These are phyloP conservation scores for Listronotus bonariensis DNA, from an alignment of 1,140 invertebrate genomes.

Conservation along the genomic window DNA sequence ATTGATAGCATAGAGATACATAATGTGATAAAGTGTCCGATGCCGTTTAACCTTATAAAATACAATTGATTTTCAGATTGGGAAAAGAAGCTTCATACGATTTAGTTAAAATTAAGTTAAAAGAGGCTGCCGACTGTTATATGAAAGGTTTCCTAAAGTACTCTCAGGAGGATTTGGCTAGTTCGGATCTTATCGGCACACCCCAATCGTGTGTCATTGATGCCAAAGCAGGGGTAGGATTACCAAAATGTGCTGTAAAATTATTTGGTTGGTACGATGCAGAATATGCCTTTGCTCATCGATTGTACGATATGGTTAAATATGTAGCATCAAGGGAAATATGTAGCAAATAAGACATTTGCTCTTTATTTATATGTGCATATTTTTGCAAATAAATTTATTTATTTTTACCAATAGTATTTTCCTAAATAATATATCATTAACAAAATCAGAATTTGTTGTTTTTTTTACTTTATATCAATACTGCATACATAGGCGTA, in stretches of 20 bases:
- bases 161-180: slow-evolving; percentile 93
- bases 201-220: slow-evolving; percentile 89
- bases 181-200: slow-evolving; percentile 88
- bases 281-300: slow-evolving; percentile 90
- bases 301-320: slow-evolving; percentile 89
- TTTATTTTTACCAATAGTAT: no score
- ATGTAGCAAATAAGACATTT: slow-evolving; percentile 18
- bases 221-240: slow-evolving; percentile 87
- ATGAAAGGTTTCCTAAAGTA: slow-evolving; percentile 88
- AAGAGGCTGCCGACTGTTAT: slow-evolving; percentile 77
- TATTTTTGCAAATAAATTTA: no score
- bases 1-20: no score
- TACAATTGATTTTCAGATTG: no score
- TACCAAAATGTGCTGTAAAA: slow-evolving; percentile 87
- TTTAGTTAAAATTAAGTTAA: slow-evolving; percentile 85
- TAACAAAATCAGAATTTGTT: no score
- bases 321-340: slow-evolving; percentile 56
- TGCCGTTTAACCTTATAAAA: no score
- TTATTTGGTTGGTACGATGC: slow-evolving; percentile 95
- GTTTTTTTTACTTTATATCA: no score
- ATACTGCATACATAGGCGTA: no score
- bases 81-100: slow-evolving; percentile 78
- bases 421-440: no score
- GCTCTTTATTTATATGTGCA: no score
- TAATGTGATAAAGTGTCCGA: no score